Conservation (phyloP, 2,888 invertebrate species). For the Acheta domesticus region DNA sequence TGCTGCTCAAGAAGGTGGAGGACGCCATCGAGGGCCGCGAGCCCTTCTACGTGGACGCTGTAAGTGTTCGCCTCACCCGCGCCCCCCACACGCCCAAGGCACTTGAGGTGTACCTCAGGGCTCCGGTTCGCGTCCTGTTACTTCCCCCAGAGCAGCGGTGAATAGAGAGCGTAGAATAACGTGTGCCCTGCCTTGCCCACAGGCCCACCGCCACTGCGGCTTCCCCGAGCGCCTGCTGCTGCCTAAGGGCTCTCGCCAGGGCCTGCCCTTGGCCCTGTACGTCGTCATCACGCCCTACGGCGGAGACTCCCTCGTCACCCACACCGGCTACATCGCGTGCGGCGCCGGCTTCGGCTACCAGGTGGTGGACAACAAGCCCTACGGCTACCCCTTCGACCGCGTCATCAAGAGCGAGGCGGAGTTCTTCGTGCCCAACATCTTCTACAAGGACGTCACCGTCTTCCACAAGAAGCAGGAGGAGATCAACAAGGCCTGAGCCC, state of each 20-base stretch:
- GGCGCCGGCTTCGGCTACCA: conserved; percentile 55
- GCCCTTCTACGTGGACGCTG: conserved; percentile 48
- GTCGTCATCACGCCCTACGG: conserved; percentile 55
- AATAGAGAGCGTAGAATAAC: background rate
- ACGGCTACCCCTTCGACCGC: conserved; percentile 74
- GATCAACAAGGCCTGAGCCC: conserved; percentile 25
- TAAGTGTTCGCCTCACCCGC: background rate
- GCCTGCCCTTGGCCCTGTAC: conserved; percentile 62
- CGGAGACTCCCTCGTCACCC: conserved; percentile 20
- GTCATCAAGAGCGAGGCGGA: conserved; percentile 51
- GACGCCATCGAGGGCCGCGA: conserved; percentile 53
- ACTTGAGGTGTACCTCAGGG: no score
- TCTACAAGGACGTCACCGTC: conserved; percentile 50
- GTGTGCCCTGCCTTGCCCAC: background rate
- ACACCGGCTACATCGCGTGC: conserved; percentile 44
- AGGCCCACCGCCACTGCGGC: conserved; percentile 55
- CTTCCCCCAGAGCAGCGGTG: background rate
- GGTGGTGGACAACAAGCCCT: conserved; percentile 59
- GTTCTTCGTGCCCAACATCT: conserved; percentile 55
- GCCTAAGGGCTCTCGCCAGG: conserved; percentile 66
- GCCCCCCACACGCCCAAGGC: no score
- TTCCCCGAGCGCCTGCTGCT: conserved; percentile 69
- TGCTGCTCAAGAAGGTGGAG: conserved; percentile 57
- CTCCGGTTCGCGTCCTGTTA: no score
- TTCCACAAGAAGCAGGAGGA: conserved; percentile 53